A percentile compares a stretch with the other conserved stretches of the same genome.
phyloP scores from a whole-genome alignment of 1,140 invertebrate species.

The Vanessa tameamea region DNA sequence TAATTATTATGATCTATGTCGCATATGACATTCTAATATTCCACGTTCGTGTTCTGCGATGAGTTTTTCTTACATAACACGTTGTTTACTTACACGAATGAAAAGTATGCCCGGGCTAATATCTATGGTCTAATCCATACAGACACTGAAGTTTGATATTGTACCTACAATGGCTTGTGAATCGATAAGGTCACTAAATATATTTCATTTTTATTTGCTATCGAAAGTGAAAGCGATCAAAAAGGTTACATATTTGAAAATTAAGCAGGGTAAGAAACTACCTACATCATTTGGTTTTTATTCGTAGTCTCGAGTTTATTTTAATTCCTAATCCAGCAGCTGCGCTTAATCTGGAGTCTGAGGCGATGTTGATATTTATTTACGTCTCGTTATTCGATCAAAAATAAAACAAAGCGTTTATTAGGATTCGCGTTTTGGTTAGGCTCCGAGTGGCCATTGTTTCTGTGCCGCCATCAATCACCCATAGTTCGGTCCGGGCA shows the following conservation, averaged over 20 bases:
- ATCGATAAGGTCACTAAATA: too few relatives aligned
- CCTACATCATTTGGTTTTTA: constrained; percentile 18
- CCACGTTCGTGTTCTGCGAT: too few relatives aligned
- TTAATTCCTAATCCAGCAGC: constrained; percentile 47
- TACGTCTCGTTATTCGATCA: constrained; percentile 67
- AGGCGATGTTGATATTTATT: constrained; percentile 73
- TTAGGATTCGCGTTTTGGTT: constrained; percentile 77
- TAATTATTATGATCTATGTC: too few relatives aligned
- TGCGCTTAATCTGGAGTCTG: constrained; percentile 64
- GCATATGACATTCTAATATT: too few relatives aligned
- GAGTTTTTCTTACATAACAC: too few relatives aligned
- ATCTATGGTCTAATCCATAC: too few relatives aligned
- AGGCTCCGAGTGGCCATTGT: constrained; percentile 73
- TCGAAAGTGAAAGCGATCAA: neutral
- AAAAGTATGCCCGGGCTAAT: too few relatives aligned
- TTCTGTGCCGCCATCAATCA: constrained; percentile 76
- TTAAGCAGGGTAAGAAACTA: neutral
- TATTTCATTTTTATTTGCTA: neutral
- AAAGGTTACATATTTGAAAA: constrained; percentile 1
- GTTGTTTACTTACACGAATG: too few relatives aligned
- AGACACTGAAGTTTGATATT: too few relatives aligned
- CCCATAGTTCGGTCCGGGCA: constrained; percentile 51
- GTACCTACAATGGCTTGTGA: too few relatives aligned
- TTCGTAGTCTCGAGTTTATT: constrained; percentile 22
- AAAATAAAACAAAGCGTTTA: constrained; percentile 80